phyloP scores from a whole-genome alignment of 2,113 vertebrate species.

The Oriolus oriolus region DNA sequence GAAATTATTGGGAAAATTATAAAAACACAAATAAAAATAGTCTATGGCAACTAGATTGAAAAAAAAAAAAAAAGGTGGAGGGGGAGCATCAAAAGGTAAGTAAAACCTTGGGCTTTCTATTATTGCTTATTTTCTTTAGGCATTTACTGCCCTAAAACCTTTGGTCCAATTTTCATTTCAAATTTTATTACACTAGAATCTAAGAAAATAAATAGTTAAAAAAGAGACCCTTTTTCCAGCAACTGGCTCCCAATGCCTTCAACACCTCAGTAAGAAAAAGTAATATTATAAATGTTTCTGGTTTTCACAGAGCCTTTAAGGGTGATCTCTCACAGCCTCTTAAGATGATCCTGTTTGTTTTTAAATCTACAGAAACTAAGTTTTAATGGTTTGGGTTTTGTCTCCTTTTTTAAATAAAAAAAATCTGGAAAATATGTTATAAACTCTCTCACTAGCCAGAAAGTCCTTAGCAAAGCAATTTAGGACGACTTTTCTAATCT shows the following conservation, averaged over 20 bases:
- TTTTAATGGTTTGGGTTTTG: neutral
- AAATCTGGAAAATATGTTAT: neutral
- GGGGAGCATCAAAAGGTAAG: neutral
- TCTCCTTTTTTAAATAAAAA: neutral
- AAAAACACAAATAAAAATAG: neutral
- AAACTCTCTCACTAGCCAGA: neutral
- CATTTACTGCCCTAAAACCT: neutral
- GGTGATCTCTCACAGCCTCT: fast-evolving
- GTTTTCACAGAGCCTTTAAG: neutral
- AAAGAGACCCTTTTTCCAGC: neutral
- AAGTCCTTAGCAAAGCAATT: neutral
- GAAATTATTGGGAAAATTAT: neutral
- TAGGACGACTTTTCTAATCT: neutral
- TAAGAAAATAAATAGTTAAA: neutral
- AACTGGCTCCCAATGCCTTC: neutral
- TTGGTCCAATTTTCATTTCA: neutral
- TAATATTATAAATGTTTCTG: neutral
- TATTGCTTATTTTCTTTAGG: neutral
- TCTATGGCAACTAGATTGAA: neutral
- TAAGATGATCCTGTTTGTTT: neutral
- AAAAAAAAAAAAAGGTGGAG: fast-evolving
- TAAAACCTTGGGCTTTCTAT: neutral
- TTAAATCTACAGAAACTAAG: neutral
- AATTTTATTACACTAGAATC: neutral
- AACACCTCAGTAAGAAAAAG: neutral